These are phyloP conservation scores for Acomys russatus DNA, from an alignment of 2,797 vertebrate species.

Conservation along the genomic window DNA sequence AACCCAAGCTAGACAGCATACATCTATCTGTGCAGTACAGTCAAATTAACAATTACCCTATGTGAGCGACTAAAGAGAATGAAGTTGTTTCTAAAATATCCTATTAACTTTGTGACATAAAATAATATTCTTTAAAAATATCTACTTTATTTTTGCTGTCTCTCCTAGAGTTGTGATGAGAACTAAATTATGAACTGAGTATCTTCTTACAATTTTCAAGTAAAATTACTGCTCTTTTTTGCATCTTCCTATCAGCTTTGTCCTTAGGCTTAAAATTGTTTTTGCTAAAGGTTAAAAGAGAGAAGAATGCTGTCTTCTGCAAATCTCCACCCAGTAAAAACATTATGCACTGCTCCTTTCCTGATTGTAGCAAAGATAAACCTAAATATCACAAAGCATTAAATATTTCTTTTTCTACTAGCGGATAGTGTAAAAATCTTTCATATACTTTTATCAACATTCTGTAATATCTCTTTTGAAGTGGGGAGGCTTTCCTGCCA, in stretches of 20 bases:
- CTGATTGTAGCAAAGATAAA: not conserved
- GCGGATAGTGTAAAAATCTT: not conserved
- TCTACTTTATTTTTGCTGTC: not conserved
- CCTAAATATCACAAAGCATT: not conserved
- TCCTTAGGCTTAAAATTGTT: not conserved
- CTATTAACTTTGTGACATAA: not conserved
- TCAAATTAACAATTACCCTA: not conserved
- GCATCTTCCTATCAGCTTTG: not conserved
- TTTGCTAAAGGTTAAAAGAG: slow-evolving; percentile 10
- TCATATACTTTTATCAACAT: not conserved
- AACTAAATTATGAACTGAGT: not conserved
- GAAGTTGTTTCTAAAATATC: slow-evolving; percentile 45
- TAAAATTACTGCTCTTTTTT: not conserved
- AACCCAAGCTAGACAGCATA: not conserved
- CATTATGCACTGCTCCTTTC: not conserved
- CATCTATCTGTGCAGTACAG: slow-evolving; percentile 20
- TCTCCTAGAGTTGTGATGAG: not conserved
- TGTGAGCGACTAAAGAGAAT: not conserved
- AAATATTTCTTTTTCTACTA: not conserved
- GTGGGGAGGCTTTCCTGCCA: too few relatives aligned
- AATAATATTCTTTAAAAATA: not conserved
- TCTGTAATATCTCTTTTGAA: not conserved
- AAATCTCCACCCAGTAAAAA: not conserved
- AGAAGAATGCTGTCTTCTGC: not conserved
- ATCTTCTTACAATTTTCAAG: not conserved